Conservation (phyloP, 2,797 vertebrate species). For the Diceros bicornis region DNA sequence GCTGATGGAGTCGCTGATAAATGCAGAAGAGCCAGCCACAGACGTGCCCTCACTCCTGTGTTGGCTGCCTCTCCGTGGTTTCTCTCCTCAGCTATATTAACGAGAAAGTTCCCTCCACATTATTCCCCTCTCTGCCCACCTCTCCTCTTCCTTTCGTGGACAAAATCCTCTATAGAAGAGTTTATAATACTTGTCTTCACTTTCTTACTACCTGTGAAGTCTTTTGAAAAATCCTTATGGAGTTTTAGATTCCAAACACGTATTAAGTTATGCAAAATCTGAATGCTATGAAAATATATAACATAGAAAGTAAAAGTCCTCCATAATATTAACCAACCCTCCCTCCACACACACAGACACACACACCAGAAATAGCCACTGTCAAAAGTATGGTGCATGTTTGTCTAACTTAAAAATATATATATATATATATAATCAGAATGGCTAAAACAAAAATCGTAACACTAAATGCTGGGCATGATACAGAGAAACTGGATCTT, state of each 20-base stretch:
- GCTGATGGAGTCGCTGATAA: not conserved
- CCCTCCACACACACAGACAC: not conserved
- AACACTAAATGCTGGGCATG: not conserved
- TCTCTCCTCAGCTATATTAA: not conserved
- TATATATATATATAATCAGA: not conserved
- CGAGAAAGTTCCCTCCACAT: not conserved
- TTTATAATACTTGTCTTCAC: not conserved
- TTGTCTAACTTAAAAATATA: not conserved
- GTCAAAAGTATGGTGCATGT: not conserved
- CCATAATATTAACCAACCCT: not conserved
- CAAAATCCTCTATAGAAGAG: not conserved
- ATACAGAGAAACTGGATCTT: not conserved
- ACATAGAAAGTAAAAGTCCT: not conserved
- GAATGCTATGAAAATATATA: not conserved
- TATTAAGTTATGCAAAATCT: not conserved
- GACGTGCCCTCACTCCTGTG: not conserved
- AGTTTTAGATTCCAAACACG: not conserved
- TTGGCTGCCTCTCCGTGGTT: not conserved
- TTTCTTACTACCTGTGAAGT: not conserved
- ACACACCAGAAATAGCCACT: not conserved
- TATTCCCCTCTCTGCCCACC: not conserved
- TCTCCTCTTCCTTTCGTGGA: not conserved
- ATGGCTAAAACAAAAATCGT: not conserved
- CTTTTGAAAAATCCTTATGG: not conserved
- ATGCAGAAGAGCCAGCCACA: not conserved